A percentile compares a stretch with the other conserved stretches of the same genome.
Evolutionary conservation across 1,140 invertebrate genomes (phyloP).

Genomic region (Phortica variegata): DNA sequence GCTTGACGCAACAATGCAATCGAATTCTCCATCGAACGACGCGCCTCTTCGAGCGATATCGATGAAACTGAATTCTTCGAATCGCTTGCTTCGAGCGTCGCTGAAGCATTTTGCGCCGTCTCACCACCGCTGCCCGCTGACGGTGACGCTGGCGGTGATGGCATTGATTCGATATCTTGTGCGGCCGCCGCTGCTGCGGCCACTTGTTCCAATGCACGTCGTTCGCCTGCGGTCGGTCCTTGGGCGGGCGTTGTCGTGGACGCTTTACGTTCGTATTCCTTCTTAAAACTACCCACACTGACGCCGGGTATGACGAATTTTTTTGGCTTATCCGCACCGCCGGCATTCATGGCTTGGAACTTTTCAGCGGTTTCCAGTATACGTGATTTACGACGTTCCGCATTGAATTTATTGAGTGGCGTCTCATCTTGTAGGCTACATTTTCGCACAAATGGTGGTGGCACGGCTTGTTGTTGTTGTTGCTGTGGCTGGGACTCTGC

Average conservation of each 20-base stretch:
- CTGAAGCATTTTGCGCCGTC: slow-evolving; percentile 14
- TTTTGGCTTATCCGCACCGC: slow-evolving; percentile 67
- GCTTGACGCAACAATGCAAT: slow-evolving; percentile 57
- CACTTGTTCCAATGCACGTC: slow-evolving; percentile 41
- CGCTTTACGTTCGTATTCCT: slow-evolving; percentile 77
- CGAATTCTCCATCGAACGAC: slow-evolving; percentile 58
- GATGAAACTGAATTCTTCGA: slow-evolving; percentile 49
- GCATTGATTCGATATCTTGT: slow-evolving; percentile 25
- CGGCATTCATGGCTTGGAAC: slow-evolving; percentile 58
- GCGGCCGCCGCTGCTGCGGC: slow-evolving; percentile 46
- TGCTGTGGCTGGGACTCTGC: not conserved
- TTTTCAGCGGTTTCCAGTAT: slow-evolving; percentile 73
- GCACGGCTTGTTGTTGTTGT: slow-evolving; percentile 8
- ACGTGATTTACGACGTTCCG: slow-evolving; percentile 64
- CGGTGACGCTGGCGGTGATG: slow-evolving; percentile 18
- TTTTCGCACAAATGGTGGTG: slow-evolving; percentile 38
- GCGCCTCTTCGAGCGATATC: slow-evolving; percentile 49
- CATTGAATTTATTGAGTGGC: slow-evolving; percentile 48
- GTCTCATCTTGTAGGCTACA: slow-evolving; percentile 56
- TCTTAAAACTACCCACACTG: slow-evolving; percentile 79
- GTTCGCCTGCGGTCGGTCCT: slow-evolving; percentile 41
- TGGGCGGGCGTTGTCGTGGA: slow-evolving; percentile 61
- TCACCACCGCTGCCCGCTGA: slow-evolving; percentile 5
- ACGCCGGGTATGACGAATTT: slow-evolving; percentile 77
- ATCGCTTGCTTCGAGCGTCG: slow-evolving; percentile 34